Evolutionary conservation across 53 echinoderm and acorn worm genomes (phyloP).

Genomic region (Henricia sp.): DNA sequence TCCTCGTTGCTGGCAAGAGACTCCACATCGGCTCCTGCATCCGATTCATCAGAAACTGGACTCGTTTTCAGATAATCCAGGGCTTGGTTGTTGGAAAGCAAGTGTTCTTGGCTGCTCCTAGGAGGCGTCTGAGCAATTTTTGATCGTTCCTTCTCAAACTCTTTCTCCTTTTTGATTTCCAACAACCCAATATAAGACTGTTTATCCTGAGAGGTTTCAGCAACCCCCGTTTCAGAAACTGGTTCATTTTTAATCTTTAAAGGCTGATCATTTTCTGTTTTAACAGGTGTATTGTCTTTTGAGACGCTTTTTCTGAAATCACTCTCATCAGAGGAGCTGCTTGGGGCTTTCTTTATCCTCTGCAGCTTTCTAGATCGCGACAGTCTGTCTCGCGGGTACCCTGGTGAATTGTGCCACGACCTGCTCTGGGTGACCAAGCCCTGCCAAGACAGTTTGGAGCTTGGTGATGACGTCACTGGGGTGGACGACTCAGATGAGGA

Average conservation of each 20-base stretch:
- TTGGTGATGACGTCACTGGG: neutral
- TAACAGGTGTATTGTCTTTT: too few relatives aligned
- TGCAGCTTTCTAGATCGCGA: neutral
- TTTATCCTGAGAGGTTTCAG: too few relatives aligned
- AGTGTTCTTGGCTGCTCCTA: neutral
- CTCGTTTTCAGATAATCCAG: neutral
- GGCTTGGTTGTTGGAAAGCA: neutral
- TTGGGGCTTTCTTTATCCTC: neutral
- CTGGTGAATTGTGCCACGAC: neutral
- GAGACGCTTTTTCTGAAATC: too few relatives aligned
- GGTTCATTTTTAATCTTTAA: too few relatives aligned
- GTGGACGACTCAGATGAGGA: neutral
- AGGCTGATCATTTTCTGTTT: too few relatives aligned
- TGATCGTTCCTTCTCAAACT: neutral
- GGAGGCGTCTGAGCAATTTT: neutral
- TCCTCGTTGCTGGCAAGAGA: neutral
- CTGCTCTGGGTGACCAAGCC: neutral
- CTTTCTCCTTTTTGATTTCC: neutral
- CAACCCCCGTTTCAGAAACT: neutral
- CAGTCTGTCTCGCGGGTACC: conserved; percentile 25
- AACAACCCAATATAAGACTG: neutral
- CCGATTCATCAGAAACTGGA: neutral
- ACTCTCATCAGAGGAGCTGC: neutral
- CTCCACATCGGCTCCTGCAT: neutral
- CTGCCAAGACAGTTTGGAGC: neutral